A percentile compares a stretch with the other conserved stretches of the same genome.
phyloP scores from a whole-genome alignment of 2,113 vertebrate species.

The Psammodynastes pulverulentus region DNA sequence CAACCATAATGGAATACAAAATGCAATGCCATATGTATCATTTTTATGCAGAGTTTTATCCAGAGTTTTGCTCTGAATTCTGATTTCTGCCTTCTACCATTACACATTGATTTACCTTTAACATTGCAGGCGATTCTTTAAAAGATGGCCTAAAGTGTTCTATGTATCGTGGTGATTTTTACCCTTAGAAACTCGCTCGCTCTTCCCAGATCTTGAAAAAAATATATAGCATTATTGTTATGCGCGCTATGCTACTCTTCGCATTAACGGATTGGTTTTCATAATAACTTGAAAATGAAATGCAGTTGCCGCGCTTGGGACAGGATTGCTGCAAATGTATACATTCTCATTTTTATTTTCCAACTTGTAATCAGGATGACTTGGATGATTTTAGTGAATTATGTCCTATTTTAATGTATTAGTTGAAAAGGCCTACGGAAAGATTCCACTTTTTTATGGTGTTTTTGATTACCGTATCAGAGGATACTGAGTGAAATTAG shows the following conservation, averaged over 20 bases:
- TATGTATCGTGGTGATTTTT: conserved; percentile 29
- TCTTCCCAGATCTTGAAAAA: conserved; percentile 39
- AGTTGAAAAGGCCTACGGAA: background rate
- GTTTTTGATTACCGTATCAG: conserved; percentile 24
- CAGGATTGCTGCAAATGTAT: conserved; percentile 17
- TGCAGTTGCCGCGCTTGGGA: conserved; percentile 20
- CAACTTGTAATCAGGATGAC: conserved; percentile 24
- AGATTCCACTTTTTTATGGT: background rate
- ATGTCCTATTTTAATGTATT: background rate
- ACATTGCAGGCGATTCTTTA: conserved; percentile 43
- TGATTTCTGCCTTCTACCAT: background rate
- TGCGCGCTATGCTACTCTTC: conserved; percentile 19
- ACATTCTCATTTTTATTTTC: background rate
- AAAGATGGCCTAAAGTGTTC: conserved; percentile 30
- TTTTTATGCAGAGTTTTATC: background rate
- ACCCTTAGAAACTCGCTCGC: conserved; percentile 29
- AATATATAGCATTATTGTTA: conserved; percentile 21
- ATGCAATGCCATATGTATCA: background rate
- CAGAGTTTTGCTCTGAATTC: conserved; percentile 9
- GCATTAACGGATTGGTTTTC: conserved; percentile 43
- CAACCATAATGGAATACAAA: background rate
- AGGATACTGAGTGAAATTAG: background rate
- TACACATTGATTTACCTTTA: conserved; percentile 38
- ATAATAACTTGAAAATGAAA: conserved; percentile 41
- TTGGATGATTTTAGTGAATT: conserved; percentile 16